Conservation (phyloP, 2,888 invertebrate genomes). For the Merodon equestris region DNA sequence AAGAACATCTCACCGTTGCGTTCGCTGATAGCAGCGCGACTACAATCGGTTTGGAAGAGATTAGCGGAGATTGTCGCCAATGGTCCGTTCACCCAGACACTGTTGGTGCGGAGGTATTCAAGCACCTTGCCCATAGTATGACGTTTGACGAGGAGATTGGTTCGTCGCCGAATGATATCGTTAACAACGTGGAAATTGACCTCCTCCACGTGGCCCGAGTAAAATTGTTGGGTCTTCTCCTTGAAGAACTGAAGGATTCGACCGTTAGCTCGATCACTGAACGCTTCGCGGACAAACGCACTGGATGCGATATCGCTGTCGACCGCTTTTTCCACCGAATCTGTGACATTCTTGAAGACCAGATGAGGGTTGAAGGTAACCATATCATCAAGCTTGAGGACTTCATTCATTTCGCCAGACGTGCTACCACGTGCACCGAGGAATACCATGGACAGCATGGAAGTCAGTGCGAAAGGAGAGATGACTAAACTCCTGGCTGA, state of each 20-base stretch:
- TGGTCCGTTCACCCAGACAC: constrained; percentile 86
- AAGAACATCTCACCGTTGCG: constrained; percentile 93
- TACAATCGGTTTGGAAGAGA: constrained; percentile 91
- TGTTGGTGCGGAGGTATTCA: constrained; percentile 87
- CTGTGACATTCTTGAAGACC: constrained; percentile 91
- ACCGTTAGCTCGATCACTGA: constrained; percentile 89
- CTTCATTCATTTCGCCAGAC: constrained; percentile 94
- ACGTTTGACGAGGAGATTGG: constrained; percentile 88
- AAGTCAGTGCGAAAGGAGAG: constrained; percentile 91
- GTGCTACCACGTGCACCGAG: constrained; percentile 92
- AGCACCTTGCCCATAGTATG: constrained; percentile 87
- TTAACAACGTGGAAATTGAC: constrained; percentile 90
- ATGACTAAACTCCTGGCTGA: constrained; percentile 87
- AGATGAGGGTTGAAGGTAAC: constrained; percentile 94
- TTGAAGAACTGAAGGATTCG: constrained; percentile 92
- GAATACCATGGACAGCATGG: constrained; percentile 93
- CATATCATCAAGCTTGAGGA: constrained; percentile 91
- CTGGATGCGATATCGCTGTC: constrained; percentile 88
- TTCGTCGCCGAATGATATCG: constrained; percentile 89
- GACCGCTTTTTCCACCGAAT: constrained; percentile 85
- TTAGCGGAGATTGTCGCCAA: constrained; percentile 90
- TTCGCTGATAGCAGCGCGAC: constrained; percentile 85
- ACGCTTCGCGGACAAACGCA: constrained; percentile 89
- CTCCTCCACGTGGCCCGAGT: constrained; percentile 92
- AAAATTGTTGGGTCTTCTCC: constrained; percentile 91